Base-by-base conservation (phyloP, 2,797 vertebrate genomes). In the Sebastes aleutianus region DNA sequence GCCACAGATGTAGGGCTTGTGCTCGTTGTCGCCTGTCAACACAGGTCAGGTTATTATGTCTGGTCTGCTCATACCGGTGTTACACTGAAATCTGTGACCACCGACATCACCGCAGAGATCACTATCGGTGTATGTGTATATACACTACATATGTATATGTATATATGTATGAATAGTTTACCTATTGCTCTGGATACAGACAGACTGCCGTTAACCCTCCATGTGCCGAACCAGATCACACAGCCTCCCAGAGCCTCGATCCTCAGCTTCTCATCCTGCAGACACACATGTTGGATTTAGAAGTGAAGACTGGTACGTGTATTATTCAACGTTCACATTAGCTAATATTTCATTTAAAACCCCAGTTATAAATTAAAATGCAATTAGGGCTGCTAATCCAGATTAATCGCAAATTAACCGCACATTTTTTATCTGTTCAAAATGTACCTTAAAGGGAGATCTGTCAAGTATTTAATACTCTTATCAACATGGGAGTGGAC, bases 161-260 rank as follows among this genome's bases (percentile, higher is more conserved):
- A 39, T 39, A 10, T 34, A 5, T 57, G 22, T 12, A 22, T 68
- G 8, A 6, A 31, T 18, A 31, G n/a, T 36, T 74, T 91, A 95
- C 99, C 99, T 91, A 99, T 99, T 68, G 99, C 97, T 96, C 99
- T 97, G 91, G 99, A 99, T 75, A 99, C 99, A 3, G 99, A 99
- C 75, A 99, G 93, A 88, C 98, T 99, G 91, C 99, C 99, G 1
- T 99, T 99, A 71, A 99, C 99, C 91, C 99, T 96, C 99, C 99
- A 99, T 77, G 99, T 99, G 88, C 99, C 99, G 76, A 99, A 99
- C 99, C 99, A 99, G 93, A 99, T 98, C 85, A 99, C 98, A 18
- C 99, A 99, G 68, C 99, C 99, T 3, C 99, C 99, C 24, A 99
- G 95, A 63, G 99, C 98, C 89, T 99, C 99, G 2, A 99, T 99